These are phyloP conservation scores for Cyprinodon tularosa DNA, from an alignment of 2,113 vertebrate species.

Conservation along the genomic window DNA sequence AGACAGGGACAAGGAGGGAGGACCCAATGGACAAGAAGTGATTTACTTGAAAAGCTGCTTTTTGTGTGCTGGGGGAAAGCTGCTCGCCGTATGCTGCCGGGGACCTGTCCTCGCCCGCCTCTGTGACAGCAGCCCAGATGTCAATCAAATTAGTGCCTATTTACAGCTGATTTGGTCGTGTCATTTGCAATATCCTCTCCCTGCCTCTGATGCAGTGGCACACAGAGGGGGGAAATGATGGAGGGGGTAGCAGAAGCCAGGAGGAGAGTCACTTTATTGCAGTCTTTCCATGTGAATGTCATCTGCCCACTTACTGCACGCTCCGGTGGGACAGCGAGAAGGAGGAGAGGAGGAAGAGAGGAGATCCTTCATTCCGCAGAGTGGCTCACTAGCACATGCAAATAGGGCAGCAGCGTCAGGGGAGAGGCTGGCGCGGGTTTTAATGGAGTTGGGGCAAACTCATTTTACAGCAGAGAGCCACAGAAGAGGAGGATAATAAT, in stretches of 20 bases:
- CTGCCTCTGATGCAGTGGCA: slow-evolving; percentile 92
- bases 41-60: slow-evolving; percentile 98
- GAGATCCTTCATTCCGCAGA: slow-evolving; percentile 90
- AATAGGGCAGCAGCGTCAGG: slow-evolving; percentile 89
- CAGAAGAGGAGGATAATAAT: slow-evolving; percentile 83
- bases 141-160: slow-evolving; percentile 99
- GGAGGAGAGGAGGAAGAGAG: slow-evolving; percentile 84
- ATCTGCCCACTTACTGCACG: slow-evolving; percentile 94
- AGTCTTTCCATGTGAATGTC: slow-evolving; percentile 94
- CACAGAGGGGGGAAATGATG: slow-evolving; percentile 79
- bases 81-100: slow-evolving; percentile 79
- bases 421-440: slow-evolving; percentile 95
- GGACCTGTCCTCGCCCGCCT: slow-evolving; percentile 87
- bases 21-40: slow-evolving; percentile 96
- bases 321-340: slow-evolving; percentile 70
- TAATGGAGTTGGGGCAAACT: slow-evolving; percentile 99
- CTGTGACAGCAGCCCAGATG: slow-evolving; percentile 99
- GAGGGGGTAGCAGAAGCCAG: slow-evolving; percentile 57
- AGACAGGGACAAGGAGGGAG: slow-evolving; percentile 48
- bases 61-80: slow-evolving; percentile 61
- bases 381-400: slow-evolving; percentile 96
- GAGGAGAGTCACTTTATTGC: slow-evolving; percentile 69
- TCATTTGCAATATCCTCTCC: slow-evolving; percentile 98
- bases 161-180: slow-evolving; percentile 99
- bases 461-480: slow-evolving; percentile 95